These are phyloP conservation scores for Paradoxurus hermaphroditus DNA, from an alignment of 2,113 vertebrate species.

Conservation along the genomic window DNA sequence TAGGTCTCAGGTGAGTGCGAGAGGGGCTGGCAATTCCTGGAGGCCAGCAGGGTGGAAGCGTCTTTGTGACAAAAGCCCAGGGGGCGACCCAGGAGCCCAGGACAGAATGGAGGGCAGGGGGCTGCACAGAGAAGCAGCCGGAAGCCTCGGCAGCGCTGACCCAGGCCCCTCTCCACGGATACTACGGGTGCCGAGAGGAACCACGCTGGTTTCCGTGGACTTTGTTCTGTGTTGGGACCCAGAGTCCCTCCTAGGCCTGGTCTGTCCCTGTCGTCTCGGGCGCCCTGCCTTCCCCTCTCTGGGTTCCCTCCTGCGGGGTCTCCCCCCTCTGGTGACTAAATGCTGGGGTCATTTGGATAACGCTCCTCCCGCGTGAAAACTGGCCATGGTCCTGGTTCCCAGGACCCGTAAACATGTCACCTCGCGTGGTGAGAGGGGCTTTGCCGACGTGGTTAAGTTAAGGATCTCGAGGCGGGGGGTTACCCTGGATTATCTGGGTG, in stretches of 20 bases:
- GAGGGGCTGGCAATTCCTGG: not conserved
- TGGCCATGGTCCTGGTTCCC: accelerated
- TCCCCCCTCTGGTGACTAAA: not conserved
- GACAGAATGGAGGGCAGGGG: no score
- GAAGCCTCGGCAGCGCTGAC: not conserved
- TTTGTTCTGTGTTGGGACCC: accelerated
- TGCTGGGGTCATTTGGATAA: not conserved
- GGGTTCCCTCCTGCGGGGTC: no score
- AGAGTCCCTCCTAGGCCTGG: accelerated
- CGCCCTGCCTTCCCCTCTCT: not conserved
- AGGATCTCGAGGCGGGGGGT: accelerated
- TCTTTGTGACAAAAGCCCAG: not conserved
- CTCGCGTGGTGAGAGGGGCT: not conserved
- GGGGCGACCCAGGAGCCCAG: not conserved
- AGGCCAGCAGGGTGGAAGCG: not conserved
- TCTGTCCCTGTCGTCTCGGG: not conserved
- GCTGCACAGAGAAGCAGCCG: accelerated
- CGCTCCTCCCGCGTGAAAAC: not conserved
- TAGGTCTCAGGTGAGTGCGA: accelerated
- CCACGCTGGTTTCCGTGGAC: accelerated
- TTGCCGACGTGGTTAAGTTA: not conserved
- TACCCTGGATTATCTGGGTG: not conserved
- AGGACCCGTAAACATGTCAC: not conserved
- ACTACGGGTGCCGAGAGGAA: accelerated
- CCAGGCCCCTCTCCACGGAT: accelerated